These are phyloP conservation scores for Diaprepes abbreviatus DNA, from an alignment of 2,888 invertebrate genomes.

Conservation along the genomic window DNA sequence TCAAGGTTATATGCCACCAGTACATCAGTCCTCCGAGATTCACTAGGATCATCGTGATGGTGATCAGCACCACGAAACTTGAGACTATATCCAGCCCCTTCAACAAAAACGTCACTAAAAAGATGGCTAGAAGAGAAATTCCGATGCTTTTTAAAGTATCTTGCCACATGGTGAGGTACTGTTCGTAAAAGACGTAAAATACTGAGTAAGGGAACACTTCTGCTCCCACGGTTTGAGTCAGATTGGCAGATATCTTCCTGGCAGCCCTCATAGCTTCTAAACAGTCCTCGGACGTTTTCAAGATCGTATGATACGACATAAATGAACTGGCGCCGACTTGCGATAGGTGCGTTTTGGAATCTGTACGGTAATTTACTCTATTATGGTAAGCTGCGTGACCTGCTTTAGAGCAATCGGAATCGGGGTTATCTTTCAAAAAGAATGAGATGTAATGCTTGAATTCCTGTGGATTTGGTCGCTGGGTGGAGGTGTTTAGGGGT, in stretches of 20 bases:
- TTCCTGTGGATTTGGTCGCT: constrained; percentile 74
- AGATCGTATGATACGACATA: constrained; percentile 94
- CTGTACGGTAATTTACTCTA: constrained; percentile 76
- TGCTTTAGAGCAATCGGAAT: constrained; percentile 80
- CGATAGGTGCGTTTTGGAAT: constrained; percentile 65
- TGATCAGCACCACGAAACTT: constrained; percentile 88
- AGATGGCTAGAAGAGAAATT: constrained; percentile 92
- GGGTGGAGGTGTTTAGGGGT: constrained; percentile 65
- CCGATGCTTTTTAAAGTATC: constrained; percentile 90
- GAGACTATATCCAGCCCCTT: constrained; percentile 96
- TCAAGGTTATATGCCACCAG: constrained; percentile 95
- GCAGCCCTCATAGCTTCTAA: constrained; percentile 90
- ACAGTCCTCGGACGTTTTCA: constrained; percentile 92
- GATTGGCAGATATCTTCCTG: constrained; percentile 73
- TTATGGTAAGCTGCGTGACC: constrained; percentile 88
- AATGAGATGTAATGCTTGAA: constrained; percentile 84
- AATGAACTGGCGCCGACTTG: constrained; percentile 86
- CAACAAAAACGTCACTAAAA: constrained; percentile 90
- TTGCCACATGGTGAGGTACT: constrained; percentile 96
- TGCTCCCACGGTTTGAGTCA: constrained; percentile 81
- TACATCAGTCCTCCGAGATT: constrained; percentile 97
- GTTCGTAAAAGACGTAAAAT: constrained; percentile 99
- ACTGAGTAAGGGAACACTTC: constrained; percentile 92
- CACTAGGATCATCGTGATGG: constrained; percentile 93
- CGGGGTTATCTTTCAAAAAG: constrained; percentile 88